phyloP scores from a whole-genome alignment of 2,888 invertebrate species.

The Graphium colonna region DNA sequence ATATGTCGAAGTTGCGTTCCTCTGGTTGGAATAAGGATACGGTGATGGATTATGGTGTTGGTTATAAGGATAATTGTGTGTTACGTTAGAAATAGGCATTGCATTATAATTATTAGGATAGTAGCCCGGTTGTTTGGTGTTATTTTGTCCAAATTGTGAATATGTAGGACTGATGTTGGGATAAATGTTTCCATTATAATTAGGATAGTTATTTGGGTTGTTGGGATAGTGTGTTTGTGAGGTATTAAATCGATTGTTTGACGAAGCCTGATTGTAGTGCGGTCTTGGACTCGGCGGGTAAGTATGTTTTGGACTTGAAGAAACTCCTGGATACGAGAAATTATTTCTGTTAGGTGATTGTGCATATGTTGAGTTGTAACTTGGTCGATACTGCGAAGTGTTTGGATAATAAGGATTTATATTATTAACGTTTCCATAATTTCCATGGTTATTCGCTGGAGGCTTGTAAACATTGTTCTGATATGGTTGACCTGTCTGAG shows the following conservation, averaged over 20 bases:
- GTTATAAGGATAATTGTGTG: not conserved
- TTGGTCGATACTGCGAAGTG: not conserved
- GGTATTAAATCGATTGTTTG: conserved; percentile 8
- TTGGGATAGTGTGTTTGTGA: not conserved
- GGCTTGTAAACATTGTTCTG: not conserved
- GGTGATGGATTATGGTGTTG: not conserved
- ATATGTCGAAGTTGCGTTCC: not conserved
- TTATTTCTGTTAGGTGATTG: not conserved
- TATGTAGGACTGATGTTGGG: not conserved
- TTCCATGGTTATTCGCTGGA: not conserved
- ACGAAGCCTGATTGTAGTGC: conserved; percentile 25
- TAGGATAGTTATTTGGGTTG: not conserved
- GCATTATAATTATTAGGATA: not conserved
- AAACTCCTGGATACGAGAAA: conserved; percentile 26
- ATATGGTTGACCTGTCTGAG: conserved; percentile 12
- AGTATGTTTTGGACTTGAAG: conserved; percentile 19
- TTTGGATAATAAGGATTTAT: not conserved
- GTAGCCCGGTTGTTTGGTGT: not conserved
- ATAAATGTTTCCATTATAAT: conserved; percentile 16
- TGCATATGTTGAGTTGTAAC: not conserved
- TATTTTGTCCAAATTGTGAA: too few species aligned
- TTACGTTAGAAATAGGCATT: not conserved
- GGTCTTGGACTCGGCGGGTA: conserved; percentile 29
- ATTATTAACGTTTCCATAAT: not conserved
- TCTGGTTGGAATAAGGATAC: not conserved